phyloP scores from a whole-genome alignment of 2,888 invertebrate species.

The Bombylius major region DNA sequence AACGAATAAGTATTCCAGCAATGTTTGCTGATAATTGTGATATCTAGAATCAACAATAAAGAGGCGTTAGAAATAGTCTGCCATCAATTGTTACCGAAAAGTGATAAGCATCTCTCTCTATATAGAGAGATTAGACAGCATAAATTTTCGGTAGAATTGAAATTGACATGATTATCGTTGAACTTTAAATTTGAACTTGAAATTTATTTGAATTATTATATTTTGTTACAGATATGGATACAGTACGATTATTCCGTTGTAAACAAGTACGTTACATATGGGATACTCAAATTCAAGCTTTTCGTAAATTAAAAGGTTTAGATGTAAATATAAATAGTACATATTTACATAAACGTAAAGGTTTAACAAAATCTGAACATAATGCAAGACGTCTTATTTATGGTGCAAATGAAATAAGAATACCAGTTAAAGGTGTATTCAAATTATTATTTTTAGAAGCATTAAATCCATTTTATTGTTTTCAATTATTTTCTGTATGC shows the following conservation, averaged over 20 bases:
- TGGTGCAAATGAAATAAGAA: slow-evolving; percentile 71
- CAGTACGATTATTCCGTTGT: slow-evolving; percentile 57
- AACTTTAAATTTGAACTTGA: too few species aligned
- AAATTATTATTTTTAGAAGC: slow-evolving; percentile 67
- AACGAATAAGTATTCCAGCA: too few species aligned
- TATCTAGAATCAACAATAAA: too few species aligned
- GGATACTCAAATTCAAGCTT: slow-evolving; percentile 55
- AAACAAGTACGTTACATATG: slow-evolving; percentile 76
- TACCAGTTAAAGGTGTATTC: slow-evolving; percentile 60
- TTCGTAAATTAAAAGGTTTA: slow-evolving; percentile 58
- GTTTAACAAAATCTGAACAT: slow-evolving; percentile 26
- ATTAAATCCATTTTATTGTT: slow-evolving; percentile 90
- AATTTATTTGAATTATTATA: too few species aligned
- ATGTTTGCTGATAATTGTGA: too few species aligned
- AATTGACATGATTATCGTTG: too few species aligned
- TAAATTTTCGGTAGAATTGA: too few species aligned
- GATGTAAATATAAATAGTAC: slow-evolving; percentile 40
- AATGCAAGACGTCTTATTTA: slow-evolving; percentile 55
- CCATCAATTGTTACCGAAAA: too few species aligned
- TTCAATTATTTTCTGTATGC: slow-evolving; percentile 81
- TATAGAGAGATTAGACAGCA: too few species aligned
- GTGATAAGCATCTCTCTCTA: too few species aligned
- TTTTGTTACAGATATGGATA: slow-evolving; percentile 39
- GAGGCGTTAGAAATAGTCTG: too few species aligned
- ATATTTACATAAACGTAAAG: slow-evolving; percentile 31